Base-by-base conservation (phyloP, 1,140 invertebrate genomes). In the Dendrolimus kikuchii region DNA sequence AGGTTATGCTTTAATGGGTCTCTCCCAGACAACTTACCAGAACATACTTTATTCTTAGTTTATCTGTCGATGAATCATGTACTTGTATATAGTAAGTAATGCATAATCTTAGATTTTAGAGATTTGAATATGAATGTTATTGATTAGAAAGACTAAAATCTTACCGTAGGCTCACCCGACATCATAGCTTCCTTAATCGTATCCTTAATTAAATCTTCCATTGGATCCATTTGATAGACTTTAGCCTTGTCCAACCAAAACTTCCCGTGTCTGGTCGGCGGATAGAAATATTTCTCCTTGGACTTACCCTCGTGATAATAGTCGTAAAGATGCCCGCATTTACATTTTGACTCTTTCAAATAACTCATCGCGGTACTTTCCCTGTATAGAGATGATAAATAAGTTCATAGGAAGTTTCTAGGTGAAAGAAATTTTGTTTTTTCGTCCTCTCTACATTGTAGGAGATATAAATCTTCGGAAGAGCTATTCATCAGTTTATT, bases 291-390 rank as follows among this genome's bases (percentile, higher is more conserved):
- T 49, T 76, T 85, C 38, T 81, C 79, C 40, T 53, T 64, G 0
- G 49, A 5, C 63, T 72, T 75, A 4, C 71, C 73, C 52, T 72
- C 64, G 38, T 73, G 53, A 36, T 77, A 60, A n/a, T 60, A 74
- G 50, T 85, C 81, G 36, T 82, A 85, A 2, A 78, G 54, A 62
- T 85, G 81, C 42, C 75, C 74, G 49, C 81, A 82, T 69, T 64
- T 72, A 58, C 81, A 85, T 59, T 75, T 80, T 0, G 81, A 76
- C 7, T 71, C 49, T 41, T 74, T 54, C 36, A 85, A 40, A 66
- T 73, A 81, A 8, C 73, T 60, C 65, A 76, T 71, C 10, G 72
- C 67, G 5, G 49, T 7, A 2, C 58, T 50, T 53, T 76, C 76
- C 81, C 79, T 82, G 38, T 5, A 64, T 59, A 57, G 23, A 23